A percentile compares a stretch with the other conserved stretches of the same genome.
phyloP scores from a whole-genome alignment of 2,113 vertebrate species.

The Vulpes vulpes region DNA sequence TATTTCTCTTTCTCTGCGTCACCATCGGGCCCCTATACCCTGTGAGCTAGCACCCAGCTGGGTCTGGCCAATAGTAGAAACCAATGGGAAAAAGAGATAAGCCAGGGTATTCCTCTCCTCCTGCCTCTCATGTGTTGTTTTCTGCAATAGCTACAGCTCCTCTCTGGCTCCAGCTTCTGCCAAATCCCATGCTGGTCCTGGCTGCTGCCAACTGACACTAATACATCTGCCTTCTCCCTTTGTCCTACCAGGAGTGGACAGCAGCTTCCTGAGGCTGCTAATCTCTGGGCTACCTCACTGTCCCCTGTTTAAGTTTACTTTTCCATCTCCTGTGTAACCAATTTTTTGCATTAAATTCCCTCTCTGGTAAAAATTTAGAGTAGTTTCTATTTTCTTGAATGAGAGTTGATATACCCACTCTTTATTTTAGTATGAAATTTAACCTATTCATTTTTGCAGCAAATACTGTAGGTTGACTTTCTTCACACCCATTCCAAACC shows the following conservation, averaged over 20 bases:
- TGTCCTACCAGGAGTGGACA: neutral
- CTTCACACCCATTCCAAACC: neutral
- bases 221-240: neutral
- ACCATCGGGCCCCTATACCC: neutral
- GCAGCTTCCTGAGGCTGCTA: neutral
- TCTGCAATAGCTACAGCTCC: neutral
- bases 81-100: neutral
- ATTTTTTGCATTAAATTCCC: conserved; percentile 15
- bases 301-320: neutral
- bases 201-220: neutral
- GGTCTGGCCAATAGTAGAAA: conserved; percentile 16
- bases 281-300: neutral
- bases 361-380: conserved; percentile 57
- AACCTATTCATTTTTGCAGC: conserved; percentile 47
- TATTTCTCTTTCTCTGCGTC: neutral
- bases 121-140: neutral
- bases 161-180: neutral
- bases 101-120: neutral
- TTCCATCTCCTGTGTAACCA: neutral
- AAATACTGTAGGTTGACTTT: conserved; percentile 32
- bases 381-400: conserved; percentile 57
- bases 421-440: conserved; percentile 46
- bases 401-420: neutral
- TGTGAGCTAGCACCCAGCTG: neutral
- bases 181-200: neutral